Evolutionary conservation across 2,113 vertebrate genomes (phyloP), one percentile per base, ranked within the genome.

Genomic region (Brachyistius frenatus): DNA sequence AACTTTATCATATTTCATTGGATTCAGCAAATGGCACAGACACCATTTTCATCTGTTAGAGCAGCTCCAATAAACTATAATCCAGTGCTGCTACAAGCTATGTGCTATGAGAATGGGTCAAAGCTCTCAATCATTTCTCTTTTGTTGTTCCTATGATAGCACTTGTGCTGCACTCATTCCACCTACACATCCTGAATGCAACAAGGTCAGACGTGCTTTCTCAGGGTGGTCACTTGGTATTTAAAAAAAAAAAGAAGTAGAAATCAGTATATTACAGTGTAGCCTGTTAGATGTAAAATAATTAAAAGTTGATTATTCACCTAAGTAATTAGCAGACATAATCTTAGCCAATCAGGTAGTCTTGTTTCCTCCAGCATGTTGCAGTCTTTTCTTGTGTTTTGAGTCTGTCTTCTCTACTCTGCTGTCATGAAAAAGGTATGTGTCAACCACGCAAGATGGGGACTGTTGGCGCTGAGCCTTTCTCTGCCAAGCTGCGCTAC

Each of bases 401-500:
- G 0, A 23, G 2, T 52, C 4, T 54, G 23, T 58, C 15, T 14
- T 49, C 36, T 63, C 52, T 35, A 54, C 70, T 81, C 41, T 67
- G 83, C 71, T 83, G 47, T 86, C 79, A 66, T 68, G 33, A 13
- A 41, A 23, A 80, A 99, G 98, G 97, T 77, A 96, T 99, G 91
- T 99, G 98, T 87, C 97, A 96, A 31, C 96, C 97, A 31, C 95
- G 94, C 5, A 90, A 96, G 78, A 87, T 95, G 71, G 97, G 96
- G 76, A 94, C 94, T 0, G 97, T 97, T 39, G 98, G 98, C 5
- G 97, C 96, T 0, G 97, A 98, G 81, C 98, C 98, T 0, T 99
- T 99, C 94, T 98, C 98, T 58, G 97, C 98, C 35, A 98, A 97
- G 76, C 81, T 99, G 37, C 96, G 95, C 78, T 98, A 99, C 89